Conservation (phyloP, 2,888 invertebrate species). For the Acheta domesticus region DNA sequence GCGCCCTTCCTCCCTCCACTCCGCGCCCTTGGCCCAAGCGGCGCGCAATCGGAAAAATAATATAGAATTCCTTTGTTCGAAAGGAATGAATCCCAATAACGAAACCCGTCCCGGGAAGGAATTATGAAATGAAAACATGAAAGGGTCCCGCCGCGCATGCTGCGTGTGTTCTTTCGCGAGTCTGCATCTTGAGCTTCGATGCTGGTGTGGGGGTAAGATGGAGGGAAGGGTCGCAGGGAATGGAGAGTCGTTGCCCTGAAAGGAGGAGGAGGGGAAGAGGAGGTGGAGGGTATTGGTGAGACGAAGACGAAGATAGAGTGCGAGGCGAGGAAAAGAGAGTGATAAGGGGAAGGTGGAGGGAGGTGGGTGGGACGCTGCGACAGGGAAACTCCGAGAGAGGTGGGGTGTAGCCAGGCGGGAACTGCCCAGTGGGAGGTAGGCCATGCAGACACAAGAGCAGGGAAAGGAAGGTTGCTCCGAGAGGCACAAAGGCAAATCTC, state of each 20-base stretch:
- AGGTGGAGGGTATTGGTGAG: background rate
- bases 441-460: no score
- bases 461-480: no score
- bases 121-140: conserved; percentile 11
- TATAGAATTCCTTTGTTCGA: conserved; percentile 18
- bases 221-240: background rate
- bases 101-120: background rate
- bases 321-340: background rate
- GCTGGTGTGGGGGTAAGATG: background rate
- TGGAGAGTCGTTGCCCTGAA: background rate
- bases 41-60: conserved; percentile 6
- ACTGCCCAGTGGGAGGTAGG: no score
- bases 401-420: no score
- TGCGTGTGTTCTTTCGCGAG: background rate
- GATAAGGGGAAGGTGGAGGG: background rate
- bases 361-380: background rate
- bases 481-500: no score
- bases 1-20: background rate
- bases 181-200: background rate
- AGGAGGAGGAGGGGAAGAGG: background rate
- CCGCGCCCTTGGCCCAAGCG: background rate
- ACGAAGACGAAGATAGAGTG: background rate
- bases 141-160: background rate
- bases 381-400: no score
- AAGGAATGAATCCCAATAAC: background rate